Evolutionary conservation across 2,888 invertebrate genomes (phyloP).

Genomic region (Axea sp.): DNA sequence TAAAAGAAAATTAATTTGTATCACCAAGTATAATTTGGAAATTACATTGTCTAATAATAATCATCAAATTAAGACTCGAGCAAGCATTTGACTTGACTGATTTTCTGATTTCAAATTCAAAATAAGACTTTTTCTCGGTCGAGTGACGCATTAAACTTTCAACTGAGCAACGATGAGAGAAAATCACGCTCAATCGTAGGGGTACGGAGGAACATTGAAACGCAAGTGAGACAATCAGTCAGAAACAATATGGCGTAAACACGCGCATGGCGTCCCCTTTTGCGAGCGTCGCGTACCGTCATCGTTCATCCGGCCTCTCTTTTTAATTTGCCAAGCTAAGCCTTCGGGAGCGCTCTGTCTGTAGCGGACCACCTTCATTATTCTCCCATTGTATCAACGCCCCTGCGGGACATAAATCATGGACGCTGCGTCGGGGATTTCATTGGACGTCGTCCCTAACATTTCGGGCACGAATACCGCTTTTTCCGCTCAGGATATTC

Average conservation of each 20-base stretch:
- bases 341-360: conserved; percentile 69
- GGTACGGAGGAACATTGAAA: no score
- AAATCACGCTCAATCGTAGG: no score
- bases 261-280: conserved; percentile 30
- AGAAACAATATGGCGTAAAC: conserved; percentile 45
- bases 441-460: conserved; percentile 69
- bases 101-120: no score
- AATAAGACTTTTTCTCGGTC: no score
- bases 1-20: no score
- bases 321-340: conserved; percentile 75
- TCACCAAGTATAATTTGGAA: no score
- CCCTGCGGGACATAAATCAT: conserved; percentile 74
- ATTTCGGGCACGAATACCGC: conserved; percentile 62
- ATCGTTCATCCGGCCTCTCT: conserved; percentile 64
- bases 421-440: conserved; percentile 67
- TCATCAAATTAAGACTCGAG: no score
- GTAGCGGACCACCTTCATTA: conserved; percentile 76
- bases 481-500: conserved; percentile 54
- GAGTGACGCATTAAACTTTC: no score
- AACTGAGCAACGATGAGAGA: no score
- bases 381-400: conserved; percentile 77
- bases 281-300: conserved; percentile 12
- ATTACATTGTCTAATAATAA: no score
- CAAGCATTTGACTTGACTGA: no score
- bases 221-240: conserved; percentile 54